Base-by-base conservation (phyloP, 2,888 invertebrate genomes). In the Volucella bombylans region DNA sequence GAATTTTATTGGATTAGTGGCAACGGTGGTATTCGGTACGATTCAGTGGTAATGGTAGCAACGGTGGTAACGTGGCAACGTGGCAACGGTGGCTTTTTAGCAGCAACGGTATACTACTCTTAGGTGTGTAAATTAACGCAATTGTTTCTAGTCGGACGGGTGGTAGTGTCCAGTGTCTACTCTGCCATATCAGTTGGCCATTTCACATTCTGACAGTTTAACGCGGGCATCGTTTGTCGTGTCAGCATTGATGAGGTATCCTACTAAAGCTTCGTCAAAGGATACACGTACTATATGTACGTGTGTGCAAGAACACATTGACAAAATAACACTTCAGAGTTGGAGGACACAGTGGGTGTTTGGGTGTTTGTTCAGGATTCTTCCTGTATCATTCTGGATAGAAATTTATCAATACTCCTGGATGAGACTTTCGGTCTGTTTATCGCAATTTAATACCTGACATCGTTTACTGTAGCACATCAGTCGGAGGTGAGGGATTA, bases 1-100 rank as follows among this genome's bases (percentile, higher is more conserved):
- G 90, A 89, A 89, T 90, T 91, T 91, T 91, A 91, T 91, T 91
- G 92, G 91, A 91, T 91, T 91, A 91, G 80, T 86, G 86, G 85
- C 77, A 76, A 81, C 67, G 68, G 79, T 64, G 77, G 69, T 69
- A 65, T 45, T 61, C 68, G 31, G 31, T 31, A 6, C 31, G 31
- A 31, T 6, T 31, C 4, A 6, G 31, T 31, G 31, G 31, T 31
- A 31, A 4, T 31, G 31, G 31, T 31, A 4, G 6, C 31, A 31
- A 31, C 6, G 31, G 31, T 31, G 31, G 31, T 6, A 6, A 6
- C 31, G 31, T 31, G 31, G 31, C 31, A 31, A 31, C 31, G 6
- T 18, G 18, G 18, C 18, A 18, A 18, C n/a, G n/a, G 81, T 62
- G 83, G 68, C 76, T 74, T 86, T 73, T 76, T 71, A 52, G 59